Evolutionary conservation across 2,888 invertebrate genomes (phyloP), one percentile per base, ranked within the genome.

Genomic region (Pilophorus perplexus): DNA sequence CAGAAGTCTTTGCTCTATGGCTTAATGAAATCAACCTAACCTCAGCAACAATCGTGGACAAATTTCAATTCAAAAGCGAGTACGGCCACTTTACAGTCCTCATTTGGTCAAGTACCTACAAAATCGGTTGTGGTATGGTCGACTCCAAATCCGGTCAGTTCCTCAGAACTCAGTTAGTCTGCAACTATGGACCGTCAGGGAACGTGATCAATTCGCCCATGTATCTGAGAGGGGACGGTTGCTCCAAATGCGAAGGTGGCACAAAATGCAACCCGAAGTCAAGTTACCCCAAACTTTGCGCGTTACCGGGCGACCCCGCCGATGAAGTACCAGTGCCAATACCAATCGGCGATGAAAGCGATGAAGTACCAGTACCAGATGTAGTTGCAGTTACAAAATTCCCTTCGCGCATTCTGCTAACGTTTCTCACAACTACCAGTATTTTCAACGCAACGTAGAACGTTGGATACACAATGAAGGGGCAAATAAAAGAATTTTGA

Each of bases 141-240:
- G n/a, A 8, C 14, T 25, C 16, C 55, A 14, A 44, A 2, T 14
- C 2, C 14, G 18, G 20, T 18, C 3, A 18, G 2, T 2, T 18
- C 2, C 6, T 2, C 3, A 18, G 20, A 18, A 44, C 4, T 16
- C 3, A 18, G 10, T 3, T 54, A 6, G 57, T 44, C 18, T 66
- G 66, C 46, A 66, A 66, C 37, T 46, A 59, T 28, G 57, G 22
- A 8, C 46, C 48, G n/a, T 3, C 27, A 1, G 66, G 66, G 5
- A 57, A 57, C 22, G n/a, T n/a, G 2, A 5, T 14, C 1, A 28
- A 25, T 8, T 12, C 22, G 12, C 20, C 23, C 1, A 22, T 66
- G 22, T 66, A 66, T 48, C 18, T 10, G 22, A 12, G 2, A 42
- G 59, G 66, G 10, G 37, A 14, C 10, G 10, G 59, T 2, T 38